Percentiles rank a stretch among this genome's conserved stretches.
Conservation (phyloP, 2,113 vertebrate genomes). For the Dendropsophus ebraccatus region DNA sequence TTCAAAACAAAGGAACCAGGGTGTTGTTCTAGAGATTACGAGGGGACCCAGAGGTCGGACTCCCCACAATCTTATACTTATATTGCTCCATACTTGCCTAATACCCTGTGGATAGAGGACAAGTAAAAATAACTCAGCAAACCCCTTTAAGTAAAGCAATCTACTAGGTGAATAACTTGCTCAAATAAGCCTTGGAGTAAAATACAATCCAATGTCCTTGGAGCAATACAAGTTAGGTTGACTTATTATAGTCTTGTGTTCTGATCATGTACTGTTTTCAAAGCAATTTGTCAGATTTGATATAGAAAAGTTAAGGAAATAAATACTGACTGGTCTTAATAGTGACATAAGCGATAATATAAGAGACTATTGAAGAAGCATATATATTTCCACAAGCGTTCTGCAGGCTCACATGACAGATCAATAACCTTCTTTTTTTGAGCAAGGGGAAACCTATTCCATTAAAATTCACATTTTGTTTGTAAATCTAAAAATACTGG, state of each 20-base stretch:
- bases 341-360: constrained; percentile 43
- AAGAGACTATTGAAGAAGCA: constrained; percentile 25
- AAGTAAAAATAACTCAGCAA: too few species aligned
- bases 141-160: background rate
- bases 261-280: constrained; percentile 33
- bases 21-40: too few species aligned
- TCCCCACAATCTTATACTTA: too few species aligned
- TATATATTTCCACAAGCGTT: constrained; percentile 43
- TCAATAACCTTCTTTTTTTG: constrained; percentile 49
- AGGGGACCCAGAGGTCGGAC: too few species aligned
- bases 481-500: constrained; percentile 42
- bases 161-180: background rate
- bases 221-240: background rate
- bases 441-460: constrained; percentile 40
- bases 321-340: constrained; percentile 33
- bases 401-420: constrained; percentile 31
- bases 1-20: too few species aligned
- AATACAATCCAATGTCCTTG: background rate
- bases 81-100: too few species aligned
- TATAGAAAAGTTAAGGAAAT: constrained; percentile 35
- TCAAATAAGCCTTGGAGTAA: background rate
- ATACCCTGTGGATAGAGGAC: too few species aligned
- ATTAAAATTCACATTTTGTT: constrained; percentile 54
- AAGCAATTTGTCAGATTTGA: constrained; percentile 39
- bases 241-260: constrained; percentile 27